Evolutionary conservation across 2,888 invertebrate genomes (phyloP), one percentile per base, ranked within the genome.

Genomic region (Pristionchus mayeri): DNA sequence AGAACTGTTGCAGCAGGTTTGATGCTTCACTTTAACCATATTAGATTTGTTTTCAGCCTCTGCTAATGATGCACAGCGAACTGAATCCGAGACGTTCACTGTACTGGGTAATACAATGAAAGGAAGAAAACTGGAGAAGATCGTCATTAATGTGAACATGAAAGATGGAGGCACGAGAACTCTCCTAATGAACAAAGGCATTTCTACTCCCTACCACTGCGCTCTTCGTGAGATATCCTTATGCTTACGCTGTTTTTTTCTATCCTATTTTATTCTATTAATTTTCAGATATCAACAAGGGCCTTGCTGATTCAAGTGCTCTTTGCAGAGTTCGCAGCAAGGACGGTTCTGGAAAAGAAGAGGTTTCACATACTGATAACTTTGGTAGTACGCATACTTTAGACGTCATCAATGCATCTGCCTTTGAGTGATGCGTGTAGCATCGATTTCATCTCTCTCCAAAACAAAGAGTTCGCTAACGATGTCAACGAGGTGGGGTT

Each of bases 361-460:
- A 57, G 60, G 81, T 81, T 21, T 34, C 40, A 9, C 16, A 24
- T 21, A 27, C 13, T 40, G 40, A 24, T 75, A 9, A 40, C 13
- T 16, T 27, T 40, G 11, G 11, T 78, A 54, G 21, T 21, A 3
- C n/a, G 4, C 44, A 3, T 60, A 24, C 16, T 44, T 34, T 16
- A 67, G 83, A 24, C 71, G 34, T 71, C 71, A 21, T 37, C 50
- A 1, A 83, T 83, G 83, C 48, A 52, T 16, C 50, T 24, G 18
- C 83, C 83, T 30, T 50, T 83, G 34, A 16, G 44, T 3, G 13
- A 13, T 57, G 50, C 21, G 21, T 83, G 83, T 24, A 37, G 21
- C 13, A 16, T 83, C 7, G 71, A 83, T 18, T 83, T 83, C 52
- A n/a, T 83, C 71, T 83, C 83, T 9, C 54, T 71, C 37, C 83